Conservation (phyloP, 2,113 vertebrate species). For the Calyptomena viridis region DNA sequence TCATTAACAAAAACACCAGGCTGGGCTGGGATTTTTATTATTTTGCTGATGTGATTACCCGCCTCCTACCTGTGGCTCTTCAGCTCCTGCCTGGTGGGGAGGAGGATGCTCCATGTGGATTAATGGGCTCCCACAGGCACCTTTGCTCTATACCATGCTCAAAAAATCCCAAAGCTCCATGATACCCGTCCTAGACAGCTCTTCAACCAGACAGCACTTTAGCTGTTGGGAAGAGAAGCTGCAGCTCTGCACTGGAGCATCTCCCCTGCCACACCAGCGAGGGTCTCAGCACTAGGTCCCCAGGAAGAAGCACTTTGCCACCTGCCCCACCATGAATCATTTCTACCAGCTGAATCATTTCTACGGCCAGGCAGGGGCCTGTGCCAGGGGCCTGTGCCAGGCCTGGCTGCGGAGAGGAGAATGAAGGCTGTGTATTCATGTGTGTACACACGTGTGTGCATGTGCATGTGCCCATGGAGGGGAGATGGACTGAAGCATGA, state of each 20-base stretch:
- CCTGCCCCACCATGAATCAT: accelerated
- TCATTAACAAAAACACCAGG: neutral
- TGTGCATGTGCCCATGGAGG: accelerated
- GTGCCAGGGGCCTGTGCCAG: neutral
- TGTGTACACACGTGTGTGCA: accelerated
- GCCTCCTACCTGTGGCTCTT: neutral
- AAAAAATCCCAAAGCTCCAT: neutral
- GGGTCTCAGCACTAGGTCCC: accelerated
- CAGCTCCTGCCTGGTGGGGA: accelerated
- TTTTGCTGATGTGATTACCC: neutral
- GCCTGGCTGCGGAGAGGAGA: neutral
- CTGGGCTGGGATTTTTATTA: neutral
- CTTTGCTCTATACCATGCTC: neutral
- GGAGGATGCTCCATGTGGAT: neutral
- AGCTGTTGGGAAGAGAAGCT: neutral
- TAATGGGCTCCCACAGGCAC: neutral
- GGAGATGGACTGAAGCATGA: neutral
- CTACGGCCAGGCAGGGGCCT: neutral
- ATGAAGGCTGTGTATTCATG: neutral
- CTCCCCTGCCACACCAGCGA: accelerated
- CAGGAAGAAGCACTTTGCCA: neutral
- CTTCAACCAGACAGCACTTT: neutral
- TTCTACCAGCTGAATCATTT: accelerated
- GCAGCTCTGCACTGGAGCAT: neutral
- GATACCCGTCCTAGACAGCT: accelerated